Conservation (phyloP, 2,797 vertebrate species). For the Syndactyla subalaris region DNA sequence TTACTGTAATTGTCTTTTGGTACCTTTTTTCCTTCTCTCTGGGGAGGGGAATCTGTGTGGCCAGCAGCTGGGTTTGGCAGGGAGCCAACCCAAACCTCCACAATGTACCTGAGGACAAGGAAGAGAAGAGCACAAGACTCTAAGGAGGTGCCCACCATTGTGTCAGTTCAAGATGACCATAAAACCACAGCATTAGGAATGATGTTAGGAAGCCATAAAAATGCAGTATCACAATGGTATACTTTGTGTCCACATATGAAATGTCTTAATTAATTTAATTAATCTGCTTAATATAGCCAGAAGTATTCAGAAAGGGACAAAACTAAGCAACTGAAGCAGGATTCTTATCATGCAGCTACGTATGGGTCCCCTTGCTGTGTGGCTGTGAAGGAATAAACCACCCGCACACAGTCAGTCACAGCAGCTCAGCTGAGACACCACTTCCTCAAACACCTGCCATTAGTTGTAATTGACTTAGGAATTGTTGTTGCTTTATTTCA, state of each 20-base stretch:
- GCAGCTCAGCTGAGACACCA: not conserved
- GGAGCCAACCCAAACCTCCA: too few relatives aligned
- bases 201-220: not conserved
- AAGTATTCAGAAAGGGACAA: not conserved
- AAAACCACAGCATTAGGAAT: not conserved
- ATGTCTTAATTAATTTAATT: not conserved
- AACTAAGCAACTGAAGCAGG: not conserved
- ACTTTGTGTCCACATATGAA: not conserved
- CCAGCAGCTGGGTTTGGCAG: too few relatives aligned
- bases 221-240: not conserved
- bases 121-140: not conserved
- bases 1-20: too few relatives aligned
- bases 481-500: not conserved
- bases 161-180: not conserved
- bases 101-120: not conserved
- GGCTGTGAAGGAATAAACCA: not conserved
- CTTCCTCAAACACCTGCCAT: not conserved
- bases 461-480: not conserved
- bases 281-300: not conserved
- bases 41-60: too few relatives aligned
- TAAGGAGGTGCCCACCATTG: not conserved
- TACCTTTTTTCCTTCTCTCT: too few relatives aligned
- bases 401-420: not conserved
- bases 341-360: fast-evolving
- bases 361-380: fast-evolving